These are phyloP conservation scores for Zeus faber DNA, from an alignment of 2,113 vertebrate genomes.

Conservation along the genomic window DNA sequence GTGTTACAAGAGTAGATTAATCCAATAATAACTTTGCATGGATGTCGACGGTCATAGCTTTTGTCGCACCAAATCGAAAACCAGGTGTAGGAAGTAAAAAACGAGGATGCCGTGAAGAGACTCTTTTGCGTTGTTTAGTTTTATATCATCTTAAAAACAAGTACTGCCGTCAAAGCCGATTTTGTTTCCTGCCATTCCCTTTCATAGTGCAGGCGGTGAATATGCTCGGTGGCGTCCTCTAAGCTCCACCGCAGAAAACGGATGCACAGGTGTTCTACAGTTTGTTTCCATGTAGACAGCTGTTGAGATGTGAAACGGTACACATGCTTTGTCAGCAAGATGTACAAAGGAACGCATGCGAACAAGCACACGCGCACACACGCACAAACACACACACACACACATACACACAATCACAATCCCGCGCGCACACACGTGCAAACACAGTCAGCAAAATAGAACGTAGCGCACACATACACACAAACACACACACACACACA, in stretches of 20 bases:
- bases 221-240: slow-evolving; percentile 37
- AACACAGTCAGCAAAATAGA: neutral
- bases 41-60: too few relatives aligned
- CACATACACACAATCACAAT: neutral
- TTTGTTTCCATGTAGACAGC: slow-evolving; percentile 28
- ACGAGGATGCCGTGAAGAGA: too few relatives aligned
- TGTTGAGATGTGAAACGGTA: too few relatives aligned
- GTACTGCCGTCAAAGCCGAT: slow-evolving; percentile 21
- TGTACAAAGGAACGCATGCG: slow-evolving; percentile 1
- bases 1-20: too few relatives aligned
- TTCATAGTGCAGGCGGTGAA: slow-evolving; percentile 36
- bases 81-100: too few relatives aligned
- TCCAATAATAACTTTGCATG: too few relatives aligned
- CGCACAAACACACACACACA: neutral
- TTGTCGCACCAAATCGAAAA: too few relatives aligned
- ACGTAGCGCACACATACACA: neutral
- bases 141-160: too few relatives aligned
- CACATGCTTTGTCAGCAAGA: too few relatives aligned
- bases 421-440: neutral
- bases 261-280: slow-evolving; percentile 26
- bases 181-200: slow-evolving; percentile 26
- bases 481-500: slow-evolving; percentile 5
- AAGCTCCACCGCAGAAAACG: slow-evolving; percentile 35
- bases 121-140: too few relatives aligned
- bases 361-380: neutral